phyloP scores from a whole-genome alignment of 2,113 vertebrate genomes.

The Cepphus grylle region DNA sequence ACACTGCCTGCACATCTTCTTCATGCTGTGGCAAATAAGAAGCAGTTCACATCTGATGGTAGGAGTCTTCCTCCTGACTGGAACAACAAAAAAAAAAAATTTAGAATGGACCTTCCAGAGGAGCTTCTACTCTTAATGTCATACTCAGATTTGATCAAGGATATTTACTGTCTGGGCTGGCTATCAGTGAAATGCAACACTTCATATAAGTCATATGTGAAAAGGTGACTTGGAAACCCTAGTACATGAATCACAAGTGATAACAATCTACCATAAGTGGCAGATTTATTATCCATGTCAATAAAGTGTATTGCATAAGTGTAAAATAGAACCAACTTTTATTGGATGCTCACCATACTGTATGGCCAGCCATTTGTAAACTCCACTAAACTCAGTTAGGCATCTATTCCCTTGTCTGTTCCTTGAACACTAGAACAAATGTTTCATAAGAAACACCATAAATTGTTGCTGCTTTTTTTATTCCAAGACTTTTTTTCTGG shows the following conservation, averaged over 20 bases:
- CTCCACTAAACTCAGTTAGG: not conserved
- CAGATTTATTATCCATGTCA: not conserved
- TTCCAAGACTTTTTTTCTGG: not conserved
- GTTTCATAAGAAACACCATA: not conserved
- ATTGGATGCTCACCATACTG: not conserved
- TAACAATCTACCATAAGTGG: not conserved
- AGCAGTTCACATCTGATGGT: not conserved
- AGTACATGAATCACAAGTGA: not conserved
- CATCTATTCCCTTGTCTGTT: not conserved
- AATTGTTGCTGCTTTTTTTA: not conserved
- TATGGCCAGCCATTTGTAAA: not conserved
- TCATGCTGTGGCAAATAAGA: fast-evolving
- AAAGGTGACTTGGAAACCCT: not conserved
- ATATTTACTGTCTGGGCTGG: not conserved
- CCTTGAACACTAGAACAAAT: not conserved
- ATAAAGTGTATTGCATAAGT: not conserved
- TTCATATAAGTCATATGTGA: not conserved
- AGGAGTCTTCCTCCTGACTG: not conserved
- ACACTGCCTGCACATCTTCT: fast-evolving
- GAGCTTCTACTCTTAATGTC: not conserved
- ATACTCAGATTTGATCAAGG: not conserved
- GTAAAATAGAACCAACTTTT: not conserved
- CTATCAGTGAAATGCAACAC: not conserved
- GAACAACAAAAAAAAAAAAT: not conserved
- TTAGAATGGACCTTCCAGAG: not conserved